Conservation (phyloP, 2,113 vertebrate genomes). For the Marmota flaviventris region DNA sequence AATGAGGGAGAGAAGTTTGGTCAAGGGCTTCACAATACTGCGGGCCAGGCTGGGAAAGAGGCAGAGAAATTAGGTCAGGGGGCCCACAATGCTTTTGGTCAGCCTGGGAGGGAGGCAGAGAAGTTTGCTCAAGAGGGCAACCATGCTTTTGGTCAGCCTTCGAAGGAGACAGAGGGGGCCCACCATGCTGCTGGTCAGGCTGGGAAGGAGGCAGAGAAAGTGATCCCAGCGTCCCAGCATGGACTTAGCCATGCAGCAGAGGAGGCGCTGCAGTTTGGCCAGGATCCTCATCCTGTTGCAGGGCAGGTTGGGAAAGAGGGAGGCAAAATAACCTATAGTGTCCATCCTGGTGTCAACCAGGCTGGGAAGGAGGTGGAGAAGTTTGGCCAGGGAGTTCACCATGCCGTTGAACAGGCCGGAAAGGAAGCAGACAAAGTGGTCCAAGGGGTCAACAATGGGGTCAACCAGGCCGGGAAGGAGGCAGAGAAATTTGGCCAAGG, state of each 20-base stretch:
- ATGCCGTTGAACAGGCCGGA: conserved; percentile 72
- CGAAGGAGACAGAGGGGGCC: background rate
- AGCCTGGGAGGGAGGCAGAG: background rate
- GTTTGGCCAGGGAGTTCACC: conserved; percentile 67
- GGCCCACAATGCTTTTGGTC: background rate
- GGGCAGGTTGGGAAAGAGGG: conserved; percentile 61
- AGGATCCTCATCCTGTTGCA: background rate
- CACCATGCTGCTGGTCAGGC: conserved; percentile 33
- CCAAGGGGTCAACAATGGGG: conserved; percentile 69
- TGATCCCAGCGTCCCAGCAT: conserved; percentile 10
- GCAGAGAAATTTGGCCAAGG: conserved; percentile 73
- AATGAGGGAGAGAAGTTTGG: background rate
- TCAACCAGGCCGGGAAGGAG: conserved; percentile 77
- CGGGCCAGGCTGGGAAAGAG: background rate
- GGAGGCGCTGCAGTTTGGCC: conserved; percentile 47
- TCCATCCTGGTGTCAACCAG: conserved; percentile 38
- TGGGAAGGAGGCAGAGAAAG: conserved; percentile 42
- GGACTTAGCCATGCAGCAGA: conserved; percentile 57
- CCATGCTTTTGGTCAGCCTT: background rate
- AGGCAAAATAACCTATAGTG: background rate
- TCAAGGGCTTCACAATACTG: conserved; percentile 43
- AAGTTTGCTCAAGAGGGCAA: background rate
- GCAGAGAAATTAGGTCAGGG: conserved; percentile 7
- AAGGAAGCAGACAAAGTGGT: conserved; percentile 72
- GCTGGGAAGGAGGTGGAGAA: conserved; percentile 60